Percentiles rank a stretch among this genome's conserved stretches.
These are phyloP conservation scores for Andricus quercusramuli DNA, from an alignment of 2,888 invertebrate species.

Conservation along the genomic window DNA sequence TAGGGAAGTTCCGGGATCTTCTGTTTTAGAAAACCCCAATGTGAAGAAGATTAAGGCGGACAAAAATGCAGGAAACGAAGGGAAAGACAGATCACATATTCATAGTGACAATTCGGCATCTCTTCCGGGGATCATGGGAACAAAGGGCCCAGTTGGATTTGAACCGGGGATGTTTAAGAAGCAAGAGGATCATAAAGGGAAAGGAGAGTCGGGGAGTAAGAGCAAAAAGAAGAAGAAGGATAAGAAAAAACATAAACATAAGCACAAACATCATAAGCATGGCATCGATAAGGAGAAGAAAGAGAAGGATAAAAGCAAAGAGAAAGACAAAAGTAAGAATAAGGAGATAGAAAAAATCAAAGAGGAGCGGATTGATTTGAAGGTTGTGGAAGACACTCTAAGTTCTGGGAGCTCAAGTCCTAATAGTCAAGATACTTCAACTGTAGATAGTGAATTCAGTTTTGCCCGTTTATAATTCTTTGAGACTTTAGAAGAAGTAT, in stretches of 20 bases:
- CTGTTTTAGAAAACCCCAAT: slow-evolving; percentile 64
- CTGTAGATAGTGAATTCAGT: slow-evolving; percentile 70
- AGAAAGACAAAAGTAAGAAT: slow-evolving; percentile 79
- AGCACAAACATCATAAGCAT: slow-evolving; percentile 82
- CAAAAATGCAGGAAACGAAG: slow-evolving; percentile 68
- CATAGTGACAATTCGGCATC: slow-evolving; percentile 91
- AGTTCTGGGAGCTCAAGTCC: slow-evolving; percentile 89
- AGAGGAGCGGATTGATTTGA: slow-evolving; percentile 81
- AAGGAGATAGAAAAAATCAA: slow-evolving; percentile 81
- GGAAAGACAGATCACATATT: slow-evolving; percentile 84
- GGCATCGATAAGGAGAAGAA: slow-evolving; percentile 77
- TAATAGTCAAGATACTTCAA: slow-evolving; percentile 82
- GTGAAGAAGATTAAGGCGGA: slow-evolving; percentile 67
- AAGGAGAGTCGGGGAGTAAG: slow-evolving; percentile 81
- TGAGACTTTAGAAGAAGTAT: no score
- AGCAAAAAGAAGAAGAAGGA: slow-evolving; percentile 96
- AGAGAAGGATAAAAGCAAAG: slow-evolving; percentile 82
- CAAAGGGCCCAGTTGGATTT: slow-evolving; percentile 88
- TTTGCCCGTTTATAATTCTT: neutral
- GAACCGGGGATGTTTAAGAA: slow-evolving; percentile 91
- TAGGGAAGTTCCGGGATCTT: slow-evolving; percentile 65
- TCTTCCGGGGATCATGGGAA: slow-evolving; percentile 86
- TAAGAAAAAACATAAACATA: slow-evolving; percentile 85
- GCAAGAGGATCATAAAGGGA: slow-evolving; percentile 80
- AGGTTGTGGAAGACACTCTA: slow-evolving; percentile 87